Base-by-base conservation (phyloP, 30 jellyfish, hydroid and myxozoan genomes). In the Phacellophora camtschatica region DNA sequence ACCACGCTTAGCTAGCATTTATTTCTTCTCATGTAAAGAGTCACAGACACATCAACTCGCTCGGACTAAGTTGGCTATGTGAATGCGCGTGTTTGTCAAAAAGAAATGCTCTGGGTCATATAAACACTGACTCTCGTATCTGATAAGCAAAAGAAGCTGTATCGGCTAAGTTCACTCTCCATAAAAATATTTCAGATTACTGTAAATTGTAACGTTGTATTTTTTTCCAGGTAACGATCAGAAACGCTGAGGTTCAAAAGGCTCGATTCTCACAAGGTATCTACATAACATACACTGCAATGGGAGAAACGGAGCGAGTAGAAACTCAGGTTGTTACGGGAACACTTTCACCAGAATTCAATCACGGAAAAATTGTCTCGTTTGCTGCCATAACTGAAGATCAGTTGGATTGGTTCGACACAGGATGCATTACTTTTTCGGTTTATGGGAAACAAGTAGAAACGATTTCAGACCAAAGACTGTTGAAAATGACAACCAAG, bases 401-500 rank as follows among this genome's bases (percentile, higher is more conserved):
- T 12, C 96, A 86, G 65, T 61, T 93, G 49, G 92, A 93, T 5
- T 93, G 99, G 99, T 93, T 93, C 57, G 99, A 93, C 28, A 18
- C 83, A 37, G 99, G 99, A n/a, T 80, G 96, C 51, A 62, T 93
- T 37, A 79, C 96, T 3, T 93, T 93, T 48, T 72, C 90, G 0
- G 94, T 93, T n/a, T 93, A 86, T 68, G 99, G 95, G 33, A 93
- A 93, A 63, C 99, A 93, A 32, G 92, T 86, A 16, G 97, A 87
- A 63, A 81, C 56, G 4, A 88, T 87, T 3, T 54, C 96, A 15
- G 99, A 93, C 45, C 87, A 74, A 64, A 73, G 97, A 32, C 81
- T 93, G 3, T 81, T 95, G 12, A 93, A 93, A 51, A 86, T 93
- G 97, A 86, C 99, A 22, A 93, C 99, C n/a, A 93, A 93, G 97